Base-by-base conservation (phyloP, 2,888 invertebrate species). In the Galeopsomyia nigrocyanea region DNA sequence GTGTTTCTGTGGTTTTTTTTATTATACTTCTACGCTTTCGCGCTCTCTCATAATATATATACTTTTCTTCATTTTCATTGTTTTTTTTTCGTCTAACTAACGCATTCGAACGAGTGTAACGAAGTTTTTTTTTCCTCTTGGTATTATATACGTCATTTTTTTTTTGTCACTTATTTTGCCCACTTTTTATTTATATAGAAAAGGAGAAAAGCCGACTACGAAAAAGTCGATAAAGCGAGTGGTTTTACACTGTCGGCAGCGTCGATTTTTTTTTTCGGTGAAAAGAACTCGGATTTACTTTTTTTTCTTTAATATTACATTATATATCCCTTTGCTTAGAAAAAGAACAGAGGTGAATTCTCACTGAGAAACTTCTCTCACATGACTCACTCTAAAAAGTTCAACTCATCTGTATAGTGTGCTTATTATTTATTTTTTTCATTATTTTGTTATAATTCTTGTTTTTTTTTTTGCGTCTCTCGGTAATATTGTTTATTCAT, bases 351-450 rank as follows among this genome's bases (percentile, higher is more conserved):
- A 64, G 60, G 60, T 68, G 49, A 53, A 64, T 77, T 77, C 75
- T 76, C 75, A 75, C 72, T 71, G 74, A 76, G 75, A 76, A 70
- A 67, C 66, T 68, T 76, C 50, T 71, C 65, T 68, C 74, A 63
- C 70, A 68, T 68, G 60, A 75, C 66, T 76, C 75, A 51, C 63
- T 75, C 76, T 78, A 76, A 70, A 75, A 77, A 76, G 75, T 74
- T 26, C 64, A 68, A 64, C 60, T 71, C 68, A 68, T 71, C 58
- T 58, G 19, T 68, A 31, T 68, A 65, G 60, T 67, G 53, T 63
- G 57, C 69, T 62, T 73, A 58, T 61, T 61, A 68, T 67, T 69
- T 47, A 68, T 68, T 60, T 49, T 47, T 62, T 57, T 14, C 51
- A 49, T 55, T 64, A 58, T 46, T 64, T 64, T 63, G 10, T 56